phyloP scores from a whole-genome alignment of 2,888 invertebrate genomes.

The Congeria kusceri region DNA sequence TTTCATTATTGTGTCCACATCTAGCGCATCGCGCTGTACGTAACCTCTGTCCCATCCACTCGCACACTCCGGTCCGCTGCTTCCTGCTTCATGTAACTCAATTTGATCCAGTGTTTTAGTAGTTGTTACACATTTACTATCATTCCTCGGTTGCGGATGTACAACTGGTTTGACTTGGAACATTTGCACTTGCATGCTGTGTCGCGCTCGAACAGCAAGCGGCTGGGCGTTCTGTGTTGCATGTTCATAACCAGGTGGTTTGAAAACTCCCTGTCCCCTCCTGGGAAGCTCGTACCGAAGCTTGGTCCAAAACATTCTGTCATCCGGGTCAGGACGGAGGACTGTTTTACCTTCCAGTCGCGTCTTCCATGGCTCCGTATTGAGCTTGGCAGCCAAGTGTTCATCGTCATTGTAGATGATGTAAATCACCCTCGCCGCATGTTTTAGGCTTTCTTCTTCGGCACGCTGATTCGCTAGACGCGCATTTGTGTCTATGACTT shows the following conservation, averaged over 20 bases:
- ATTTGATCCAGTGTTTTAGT: too few relatives aligned
- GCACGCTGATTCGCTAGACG: neutral
- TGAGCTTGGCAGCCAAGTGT: conserved; percentile 30
- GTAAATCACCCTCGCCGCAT: conserved; percentile 44
- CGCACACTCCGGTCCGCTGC: too few relatives aligned
- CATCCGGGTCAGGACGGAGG: conserved; percentile 54
- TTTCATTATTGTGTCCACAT: too few relatives aligned
- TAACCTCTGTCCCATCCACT: too few relatives aligned
- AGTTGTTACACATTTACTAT: too few relatives aligned
- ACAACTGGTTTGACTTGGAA: too few relatives aligned
- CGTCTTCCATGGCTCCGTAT: conserved; percentile 64
- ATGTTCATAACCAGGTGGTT: neutral
- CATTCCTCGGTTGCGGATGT: too few relatives aligned
- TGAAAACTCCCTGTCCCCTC: conserved; percentile 31
- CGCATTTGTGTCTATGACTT: neutral
- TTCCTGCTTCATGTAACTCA: too few relatives aligned
- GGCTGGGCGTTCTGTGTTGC: too few relatives aligned
- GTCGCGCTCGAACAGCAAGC: too few relatives aligned
- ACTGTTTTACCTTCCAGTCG: conserved; percentile 55
- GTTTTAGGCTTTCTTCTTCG: conserved; percentile 20
- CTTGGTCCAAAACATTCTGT: conserved; percentile 66
- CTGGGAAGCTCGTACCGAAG: conserved; percentile 66
- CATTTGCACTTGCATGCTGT: too few relatives aligned
- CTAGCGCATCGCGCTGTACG: too few relatives aligned
- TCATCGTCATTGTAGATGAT: conserved; percentile 25